Conservation (phyloP, 35 echinoderm and acorn worm species). For the Stichopus chloronotus region DNA sequence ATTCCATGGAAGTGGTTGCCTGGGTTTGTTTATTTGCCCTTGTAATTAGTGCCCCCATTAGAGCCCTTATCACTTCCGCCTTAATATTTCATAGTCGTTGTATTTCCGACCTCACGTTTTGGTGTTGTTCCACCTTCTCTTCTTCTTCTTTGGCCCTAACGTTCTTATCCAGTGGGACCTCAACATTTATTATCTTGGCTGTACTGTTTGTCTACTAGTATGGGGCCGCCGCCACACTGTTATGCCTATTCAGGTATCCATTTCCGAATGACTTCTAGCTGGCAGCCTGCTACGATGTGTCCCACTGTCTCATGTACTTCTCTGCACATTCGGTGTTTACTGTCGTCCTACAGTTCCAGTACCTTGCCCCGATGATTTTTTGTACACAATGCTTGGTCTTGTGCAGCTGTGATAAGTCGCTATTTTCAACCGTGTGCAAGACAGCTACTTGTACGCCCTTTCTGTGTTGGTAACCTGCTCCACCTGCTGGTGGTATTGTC, state of each 20-base stretch:
- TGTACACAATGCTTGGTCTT: conserved; percentile 11
- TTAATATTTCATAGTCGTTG: too few relatives aligned
- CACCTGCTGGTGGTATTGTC: background rate
- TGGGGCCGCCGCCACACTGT: background rate
- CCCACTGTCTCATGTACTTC: background rate
- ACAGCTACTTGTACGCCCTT: background rate
- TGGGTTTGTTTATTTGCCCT: too few relatives aligned
- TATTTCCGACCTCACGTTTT: too few relatives aligned
- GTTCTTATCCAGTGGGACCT: too few relatives aligned
- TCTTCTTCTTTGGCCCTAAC: too few relatives aligned
- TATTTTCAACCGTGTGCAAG: too few relatives aligned
- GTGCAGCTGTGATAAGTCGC: background rate
- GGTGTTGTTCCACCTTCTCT: too few relatives aligned
- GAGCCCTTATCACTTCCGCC: too few relatives aligned
- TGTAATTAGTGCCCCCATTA: too few relatives aligned
- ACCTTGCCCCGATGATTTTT: background rate
- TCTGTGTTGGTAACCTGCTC: conserved; percentile 9
- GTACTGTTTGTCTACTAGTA: background rate
- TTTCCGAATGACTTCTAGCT: background rate
- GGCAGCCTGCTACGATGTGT: conserved; percentile 1
- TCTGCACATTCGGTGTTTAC: background rate
- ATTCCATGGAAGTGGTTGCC: too few relatives aligned
- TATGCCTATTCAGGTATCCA: background rate
- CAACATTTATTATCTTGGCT: too few relatives aligned
- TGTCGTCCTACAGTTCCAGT: background rate